These are phyloP conservation scores for Oligia fasciuncula DNA, from an alignment of 2,888 invertebrate genomes.

Conservation along the genomic window DNA sequence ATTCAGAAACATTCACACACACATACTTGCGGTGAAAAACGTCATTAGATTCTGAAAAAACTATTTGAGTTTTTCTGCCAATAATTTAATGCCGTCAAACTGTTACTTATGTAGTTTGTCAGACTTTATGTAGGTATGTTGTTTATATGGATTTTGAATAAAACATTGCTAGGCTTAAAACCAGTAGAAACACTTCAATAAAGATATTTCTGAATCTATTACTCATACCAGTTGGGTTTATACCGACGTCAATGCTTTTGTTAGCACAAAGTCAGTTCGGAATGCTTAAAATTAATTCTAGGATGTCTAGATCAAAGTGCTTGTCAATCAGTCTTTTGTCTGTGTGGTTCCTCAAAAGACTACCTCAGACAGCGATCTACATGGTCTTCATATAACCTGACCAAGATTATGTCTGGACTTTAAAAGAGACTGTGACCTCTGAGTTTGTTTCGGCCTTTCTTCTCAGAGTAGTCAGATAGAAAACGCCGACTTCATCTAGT, in stretches of 20 bases:
- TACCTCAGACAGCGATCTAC: too few relatives aligned
- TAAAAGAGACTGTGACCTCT: too few relatives aligned
- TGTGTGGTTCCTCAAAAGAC: too few relatives aligned
- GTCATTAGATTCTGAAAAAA: not conserved
- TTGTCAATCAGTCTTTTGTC: constrained; percentile 8
- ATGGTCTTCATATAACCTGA: too few relatives aligned
- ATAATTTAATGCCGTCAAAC: not conserved
- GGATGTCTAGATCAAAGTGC: constrained; percentile 17
- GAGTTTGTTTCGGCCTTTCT: too few relatives aligned
- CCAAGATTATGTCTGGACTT: too few relatives aligned
- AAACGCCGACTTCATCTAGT: too few relatives aligned
- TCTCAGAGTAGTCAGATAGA: too few relatives aligned
- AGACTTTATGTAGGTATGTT: not conserved
- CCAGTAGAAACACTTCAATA: constrained; percentile 6
- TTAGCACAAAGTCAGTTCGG: constrained; percentile 8
- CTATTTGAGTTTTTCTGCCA: not conserved
- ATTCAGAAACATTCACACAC: not conserved
- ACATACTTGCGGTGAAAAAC: not conserved
- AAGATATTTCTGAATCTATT: constrained; percentile 32
- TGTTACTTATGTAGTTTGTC: not conserved
- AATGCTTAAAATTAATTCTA: constrained; percentile 8
- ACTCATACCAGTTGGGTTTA: constrained; percentile 32
- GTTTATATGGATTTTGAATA: not conserved
- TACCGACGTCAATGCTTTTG: constrained; percentile 20
- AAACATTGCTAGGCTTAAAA: not conserved